Evolutionary conservation across 2,797 vertebrate species (phyloP).

Genomic region (Falco peregrinus): DNA sequence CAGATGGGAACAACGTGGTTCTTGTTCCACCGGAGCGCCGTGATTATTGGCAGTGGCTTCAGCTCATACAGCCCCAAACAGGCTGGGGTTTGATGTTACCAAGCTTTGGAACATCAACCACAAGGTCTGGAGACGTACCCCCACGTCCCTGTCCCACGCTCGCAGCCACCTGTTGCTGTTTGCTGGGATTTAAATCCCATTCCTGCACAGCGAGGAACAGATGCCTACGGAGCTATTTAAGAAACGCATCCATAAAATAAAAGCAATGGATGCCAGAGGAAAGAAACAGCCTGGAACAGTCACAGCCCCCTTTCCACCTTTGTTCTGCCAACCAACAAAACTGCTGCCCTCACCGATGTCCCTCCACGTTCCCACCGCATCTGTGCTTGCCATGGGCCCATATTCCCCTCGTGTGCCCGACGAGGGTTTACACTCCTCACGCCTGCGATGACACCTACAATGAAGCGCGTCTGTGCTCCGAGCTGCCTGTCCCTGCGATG

Average conservation of each 20-base stretch:
- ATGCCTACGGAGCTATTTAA: background rate
- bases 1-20: background rate
- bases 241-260: rapidly evolving
- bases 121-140: rapidly evolving
- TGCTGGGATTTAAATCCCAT: background rate
- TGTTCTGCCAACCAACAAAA: background rate
- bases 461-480: background rate
- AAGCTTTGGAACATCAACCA: background rate
- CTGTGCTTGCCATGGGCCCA: rapidly evolving
- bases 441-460: rapidly evolving
- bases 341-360: rapidly evolving
- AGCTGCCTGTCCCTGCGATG: rapidly evolving
- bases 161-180: background rate
- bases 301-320: background rate
- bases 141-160: rapidly evolving
- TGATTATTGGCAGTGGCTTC: background rate
- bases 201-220: rapidly evolving
- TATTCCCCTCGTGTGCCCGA: rapidly evolving
- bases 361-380: rapidly evolving
- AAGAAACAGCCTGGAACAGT: background rate
- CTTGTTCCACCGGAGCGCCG: rapidly evolving
- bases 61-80: background rate
- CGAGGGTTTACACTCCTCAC: background rate
- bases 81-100: background rate
- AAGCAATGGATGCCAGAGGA: background rate